phyloP scores from a whole-genome alignment of 2,797 vertebrate species.

The Malurus leucopterus region DNA sequence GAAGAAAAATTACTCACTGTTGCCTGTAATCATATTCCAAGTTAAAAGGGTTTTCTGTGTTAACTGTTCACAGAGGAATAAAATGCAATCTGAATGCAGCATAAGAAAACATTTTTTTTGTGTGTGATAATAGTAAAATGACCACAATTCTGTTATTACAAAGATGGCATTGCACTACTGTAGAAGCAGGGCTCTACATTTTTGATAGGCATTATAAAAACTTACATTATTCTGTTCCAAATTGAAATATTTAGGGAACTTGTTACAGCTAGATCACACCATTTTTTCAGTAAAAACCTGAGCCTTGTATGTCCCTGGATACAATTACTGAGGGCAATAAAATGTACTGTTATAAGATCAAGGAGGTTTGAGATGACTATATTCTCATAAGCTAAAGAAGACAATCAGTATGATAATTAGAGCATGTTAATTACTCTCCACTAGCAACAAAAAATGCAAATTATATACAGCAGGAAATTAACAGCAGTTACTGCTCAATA shows the following conservation, averaged over 20 bases:
- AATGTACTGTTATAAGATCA: conserved; percentile 68
- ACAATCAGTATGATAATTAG: conserved; percentile 77
- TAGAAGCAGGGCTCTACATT: conserved; percentile 8
- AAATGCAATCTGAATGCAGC: conserved; percentile 18
- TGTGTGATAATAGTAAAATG: not conserved
- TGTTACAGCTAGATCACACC: conserved; percentile 26
- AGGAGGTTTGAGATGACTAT: conserved; percentile 60
- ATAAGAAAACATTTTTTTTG: not conserved
- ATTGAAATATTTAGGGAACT: conserved; percentile 51
- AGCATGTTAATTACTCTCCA: conserved; percentile 78
- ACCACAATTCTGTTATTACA: conserved; percentile 12
- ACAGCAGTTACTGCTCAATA: conserved; percentile 82
- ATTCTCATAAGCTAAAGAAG: conserved; percentile 70
- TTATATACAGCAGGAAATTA: conserved; percentile 81
- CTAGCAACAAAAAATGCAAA: conserved; percentile 77
- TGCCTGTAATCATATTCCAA: not conserved
- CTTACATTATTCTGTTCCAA: conserved; percentile 52
- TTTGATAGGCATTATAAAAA: conserved; percentile 59
- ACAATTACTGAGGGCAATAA: conserved; percentile 62
- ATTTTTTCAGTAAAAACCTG: conserved; percentile 56
- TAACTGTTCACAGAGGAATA: not conserved
- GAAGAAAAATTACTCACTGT: not conserved
- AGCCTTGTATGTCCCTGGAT: conserved; percentile 33
- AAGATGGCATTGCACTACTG: not conserved
- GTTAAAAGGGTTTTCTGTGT: conserved; percentile 1